Percentiles rank a stretch among this genome's conserved stretches.
phyloP scores from a whole-genome alignment of 2,888 invertebrate species.

The Hedychridium roseum region DNA sequence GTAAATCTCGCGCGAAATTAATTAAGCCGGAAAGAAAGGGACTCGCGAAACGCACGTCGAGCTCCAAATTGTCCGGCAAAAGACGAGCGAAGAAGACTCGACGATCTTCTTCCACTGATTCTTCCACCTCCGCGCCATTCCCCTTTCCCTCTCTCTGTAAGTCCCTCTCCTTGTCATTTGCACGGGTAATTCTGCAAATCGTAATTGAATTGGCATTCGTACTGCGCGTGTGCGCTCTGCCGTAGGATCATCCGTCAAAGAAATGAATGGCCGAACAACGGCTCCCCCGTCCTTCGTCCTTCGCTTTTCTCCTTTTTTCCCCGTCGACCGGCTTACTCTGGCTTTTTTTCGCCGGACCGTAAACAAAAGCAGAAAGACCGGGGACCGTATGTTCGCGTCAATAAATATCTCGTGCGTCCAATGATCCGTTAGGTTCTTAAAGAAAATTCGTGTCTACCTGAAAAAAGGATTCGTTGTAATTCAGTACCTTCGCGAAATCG shows the following conservation, averaged over 20 bases:
- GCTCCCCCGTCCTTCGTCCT: slow-evolving; percentile 5
- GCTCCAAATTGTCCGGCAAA: slow-evolving; percentile 28
- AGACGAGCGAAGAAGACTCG: no score
- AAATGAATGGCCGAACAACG: slow-evolving; percentile 33
- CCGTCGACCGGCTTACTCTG: no score
- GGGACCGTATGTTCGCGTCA: no score
- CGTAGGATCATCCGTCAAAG: slow-evolving; percentile 38
- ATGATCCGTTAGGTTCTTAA: no score
- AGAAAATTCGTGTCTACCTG: no score
- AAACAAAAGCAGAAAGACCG: no score
- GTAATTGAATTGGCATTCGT: slow-evolving; percentile 44
- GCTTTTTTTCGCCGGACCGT: no score
- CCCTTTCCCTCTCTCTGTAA: neutral
- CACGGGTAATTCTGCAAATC: slow-evolving; percentile 44
- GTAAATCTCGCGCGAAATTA: slow-evolving; percentile 41
- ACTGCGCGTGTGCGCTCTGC: slow-evolving; percentile 17
- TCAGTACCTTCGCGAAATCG: no score
- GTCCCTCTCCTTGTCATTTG: slow-evolving; percentile 33
- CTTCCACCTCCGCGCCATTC: no score
- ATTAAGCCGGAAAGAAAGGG: slow-evolving; percentile 26
- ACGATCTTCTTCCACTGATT: no score
- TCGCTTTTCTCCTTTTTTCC: neutral
- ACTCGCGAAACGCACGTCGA: slow-evolving; percentile 14
- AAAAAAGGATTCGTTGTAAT: no score
- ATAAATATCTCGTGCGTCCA: no score